Conservation (phyloP, 2,888 invertebrate species). For the Hirudinaria manillensis region DNA sequence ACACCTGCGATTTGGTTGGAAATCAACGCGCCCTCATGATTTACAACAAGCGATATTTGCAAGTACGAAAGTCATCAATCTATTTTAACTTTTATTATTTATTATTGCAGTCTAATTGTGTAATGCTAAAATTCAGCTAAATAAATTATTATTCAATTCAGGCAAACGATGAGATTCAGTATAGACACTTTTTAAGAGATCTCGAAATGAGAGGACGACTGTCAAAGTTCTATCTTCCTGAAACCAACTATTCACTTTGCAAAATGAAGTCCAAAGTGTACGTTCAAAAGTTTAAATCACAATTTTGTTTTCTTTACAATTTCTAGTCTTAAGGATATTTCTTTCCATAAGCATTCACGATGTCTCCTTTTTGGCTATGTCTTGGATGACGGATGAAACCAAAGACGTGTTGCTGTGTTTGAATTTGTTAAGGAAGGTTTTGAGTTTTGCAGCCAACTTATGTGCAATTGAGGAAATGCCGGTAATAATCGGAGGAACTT, state of each 20-base stretch:
- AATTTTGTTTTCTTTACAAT: neutral
- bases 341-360: constrained; percentile 26
- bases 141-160: neutral
- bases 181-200: constrained; percentile 37
- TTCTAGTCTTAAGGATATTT: neutral
- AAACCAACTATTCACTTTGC: constrained; percentile 37
- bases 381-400: constrained; percentile 40
- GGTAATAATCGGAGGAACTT: constrained; percentile 39
- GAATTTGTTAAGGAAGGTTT: constrained; percentile 36
- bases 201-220: constrained; percentile 38
- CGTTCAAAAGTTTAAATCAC: constrained; percentile 2
- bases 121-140: neutral
- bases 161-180: constrained; percentile 38
- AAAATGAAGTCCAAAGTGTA: constrained; percentile 37
- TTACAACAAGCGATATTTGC: constrained; percentile 36
- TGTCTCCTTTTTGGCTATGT: constrained; percentile 38
- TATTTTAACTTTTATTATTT: too few species aligned
- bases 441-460: constrained; percentile 36
- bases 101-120: too few species aligned
- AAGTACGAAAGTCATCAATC: constrained; percentile 1
- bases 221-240: constrained; percentile 37
- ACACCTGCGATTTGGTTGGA: constrained; percentile 35
- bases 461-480: constrained; percentile 40
- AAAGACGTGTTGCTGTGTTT: constrained; percentile 32
- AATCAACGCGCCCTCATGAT: constrained; percentile 36